A percentile compares a stretch with the other conserved stretches of the same genome.
phyloP scores from a whole-genome alignment of 2,113 vertebrate genomes.

The Lycocorax pyrrhopterus region DNA sequence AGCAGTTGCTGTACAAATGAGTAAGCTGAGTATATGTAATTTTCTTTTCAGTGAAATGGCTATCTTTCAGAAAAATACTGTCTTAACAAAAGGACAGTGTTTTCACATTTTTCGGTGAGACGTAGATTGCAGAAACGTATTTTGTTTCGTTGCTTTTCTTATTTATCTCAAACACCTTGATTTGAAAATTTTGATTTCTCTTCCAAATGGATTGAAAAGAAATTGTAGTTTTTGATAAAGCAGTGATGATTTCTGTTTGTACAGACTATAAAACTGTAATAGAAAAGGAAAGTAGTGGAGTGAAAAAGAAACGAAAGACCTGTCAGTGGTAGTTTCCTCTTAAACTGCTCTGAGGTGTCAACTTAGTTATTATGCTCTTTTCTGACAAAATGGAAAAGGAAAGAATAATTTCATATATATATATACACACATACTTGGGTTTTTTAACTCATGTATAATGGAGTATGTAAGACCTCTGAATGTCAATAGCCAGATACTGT shows the following conservation, averaged over 20 bases:
- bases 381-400: neutral
- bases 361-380: neutral
- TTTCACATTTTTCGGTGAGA: neutral
- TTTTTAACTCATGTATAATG: neutral
- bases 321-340: neutral
- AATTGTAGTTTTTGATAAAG: neutral
- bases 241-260: neutral
- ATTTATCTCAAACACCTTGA: neutral
- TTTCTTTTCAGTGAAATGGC: neutral
- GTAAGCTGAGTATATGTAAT: neutral
- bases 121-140: neutral
- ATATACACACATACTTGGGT: rapidly evolving
- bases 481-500: neutral
- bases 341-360: neutral
- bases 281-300: neutral
- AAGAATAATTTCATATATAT: neutral
- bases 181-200: neutral
- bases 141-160: neutral
- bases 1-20: neutral
- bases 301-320: neutral
- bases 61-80: neutral
- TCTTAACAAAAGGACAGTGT: neutral
- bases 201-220: neutral
- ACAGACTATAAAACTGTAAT: neutral
- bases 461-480: neutral